Conservation (phyloP, 2,113 vertebrate species). For the Dolichallabes microphthalmus region DNA sequence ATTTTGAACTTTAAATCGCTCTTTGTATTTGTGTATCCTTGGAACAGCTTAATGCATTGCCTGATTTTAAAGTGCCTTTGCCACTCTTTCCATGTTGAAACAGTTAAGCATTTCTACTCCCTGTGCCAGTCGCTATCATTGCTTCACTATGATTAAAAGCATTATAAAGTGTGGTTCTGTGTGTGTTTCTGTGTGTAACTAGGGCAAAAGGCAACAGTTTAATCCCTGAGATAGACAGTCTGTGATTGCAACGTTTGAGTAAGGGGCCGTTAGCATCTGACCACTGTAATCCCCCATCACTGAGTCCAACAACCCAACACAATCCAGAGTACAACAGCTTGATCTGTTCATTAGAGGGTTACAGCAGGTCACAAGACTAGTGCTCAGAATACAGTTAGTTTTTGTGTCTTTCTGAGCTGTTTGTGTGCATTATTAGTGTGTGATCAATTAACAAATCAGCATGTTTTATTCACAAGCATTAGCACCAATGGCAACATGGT, state of each 20-base stretch:
- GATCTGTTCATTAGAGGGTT: constrained; percentile 48
- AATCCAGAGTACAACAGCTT: constrained; percentile 51
- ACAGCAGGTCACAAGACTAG: constrained; percentile 42
- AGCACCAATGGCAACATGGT: not conserved
- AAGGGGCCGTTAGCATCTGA: constrained; percentile 26
- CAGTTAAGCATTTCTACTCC: constrained; percentile 3
- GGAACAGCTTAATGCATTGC: not conserved
- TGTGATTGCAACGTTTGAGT: constrained; percentile 29
- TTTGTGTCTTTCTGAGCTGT: not conserved
- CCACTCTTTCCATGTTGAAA: constrained; percentile 23
- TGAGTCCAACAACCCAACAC: not conserved
- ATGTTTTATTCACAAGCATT: not conserved
- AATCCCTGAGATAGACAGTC: constrained; percentile 50
- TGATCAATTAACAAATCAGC: not conserved
- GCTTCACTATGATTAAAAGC: constrained; percentile 37
- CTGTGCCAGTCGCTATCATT: constrained; percentile 13
- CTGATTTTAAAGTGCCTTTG: constrained; percentile 8
- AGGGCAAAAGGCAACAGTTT: constrained; percentile 59
- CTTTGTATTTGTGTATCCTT: not conserved
- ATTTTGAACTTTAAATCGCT: not conserved
- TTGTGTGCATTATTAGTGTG: not conserved
- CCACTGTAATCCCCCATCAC: constrained; percentile 27
- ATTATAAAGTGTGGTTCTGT: constrained; percentile 14
- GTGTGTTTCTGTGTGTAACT: constrained; percentile 47
- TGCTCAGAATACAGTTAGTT: not conserved